These are phyloP conservation scores for Micrasema minimum DNA, from an alignment of 1,140 invertebrate genomes.

Conservation along the genomic window DNA sequence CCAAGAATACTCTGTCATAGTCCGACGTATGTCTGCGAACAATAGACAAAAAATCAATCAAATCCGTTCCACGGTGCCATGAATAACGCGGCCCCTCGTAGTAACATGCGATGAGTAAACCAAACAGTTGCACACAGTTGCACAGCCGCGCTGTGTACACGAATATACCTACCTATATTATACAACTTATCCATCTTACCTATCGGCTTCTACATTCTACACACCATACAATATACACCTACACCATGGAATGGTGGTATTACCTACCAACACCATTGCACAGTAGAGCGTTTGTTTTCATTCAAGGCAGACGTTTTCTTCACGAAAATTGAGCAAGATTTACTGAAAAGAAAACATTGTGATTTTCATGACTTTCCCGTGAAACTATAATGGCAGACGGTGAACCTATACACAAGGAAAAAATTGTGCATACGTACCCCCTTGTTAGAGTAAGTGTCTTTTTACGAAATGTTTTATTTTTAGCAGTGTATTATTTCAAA, in stretches of 20 bases:
- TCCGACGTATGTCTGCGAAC: conserved; percentile 32
- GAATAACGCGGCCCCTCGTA: conserved; percentile 21
- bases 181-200: no score
- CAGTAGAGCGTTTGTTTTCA: conserved; percentile 59
- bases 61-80: conserved; percentile 40
- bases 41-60: conserved; percentile 51
- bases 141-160: conserved; percentile 58
- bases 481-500: no score
- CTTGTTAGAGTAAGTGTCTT: conserved; percentile 74
- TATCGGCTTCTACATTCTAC: not conserved
- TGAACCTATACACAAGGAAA: conserved; percentile 69
- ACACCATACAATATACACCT: not conserved
- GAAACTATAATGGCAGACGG: conserved; percentile 61
- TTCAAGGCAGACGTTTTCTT: conserved; percentile 49
- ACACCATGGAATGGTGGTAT: not conserved
- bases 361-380: not conserved
- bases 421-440: conserved; percentile 79
- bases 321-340: conserved; percentile 51
- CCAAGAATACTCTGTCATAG: conserved; percentile 32
- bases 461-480: no score
- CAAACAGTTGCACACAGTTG: conserved; percentile 42
- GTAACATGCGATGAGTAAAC: conserved; percentile 37
- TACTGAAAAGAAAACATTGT: conserved; percentile 46
- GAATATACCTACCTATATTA: conserved; percentile 52
- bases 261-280: conserved; percentile 60